A percentile compares a stretch with the other conserved stretches of the same genome.
Evolutionary conservation across 2,113 vertebrate species (phyloP).

Genomic region (Albula goreensis): DNA sequence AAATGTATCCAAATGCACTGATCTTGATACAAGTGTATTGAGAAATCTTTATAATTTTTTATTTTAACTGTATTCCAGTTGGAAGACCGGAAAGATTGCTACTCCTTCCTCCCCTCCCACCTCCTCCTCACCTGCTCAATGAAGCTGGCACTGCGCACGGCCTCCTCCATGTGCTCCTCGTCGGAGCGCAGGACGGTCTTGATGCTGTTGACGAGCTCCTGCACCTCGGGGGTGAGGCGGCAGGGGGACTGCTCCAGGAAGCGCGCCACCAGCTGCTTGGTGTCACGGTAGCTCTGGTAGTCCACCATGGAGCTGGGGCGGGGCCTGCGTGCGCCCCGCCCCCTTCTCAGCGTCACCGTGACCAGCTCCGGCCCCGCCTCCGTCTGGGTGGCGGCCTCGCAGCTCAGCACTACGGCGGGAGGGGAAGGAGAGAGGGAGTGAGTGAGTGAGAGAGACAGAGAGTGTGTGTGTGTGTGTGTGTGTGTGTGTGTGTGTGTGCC

Average conservation of each 20-base stretch:
- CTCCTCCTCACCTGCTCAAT: conserved; percentile 69
- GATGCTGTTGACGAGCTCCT: conserved; percentile 77
- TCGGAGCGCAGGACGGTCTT: conserved; percentile 80
- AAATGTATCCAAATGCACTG: no score
- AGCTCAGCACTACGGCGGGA: conserved; percentile 52
- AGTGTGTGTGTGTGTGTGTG: not conserved
- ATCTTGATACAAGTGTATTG: no score
- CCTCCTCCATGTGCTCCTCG: conserved; percentile 82
- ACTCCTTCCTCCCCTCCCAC: not conserved
- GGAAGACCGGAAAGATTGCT: no score
- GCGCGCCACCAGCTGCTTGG: conserved; percentile 71
- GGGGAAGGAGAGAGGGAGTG: not conserved
- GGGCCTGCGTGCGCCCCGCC: conserved; percentile 48
- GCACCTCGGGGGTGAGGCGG: conserved; percentile 73
- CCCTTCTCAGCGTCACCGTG: conserved; percentile 59
- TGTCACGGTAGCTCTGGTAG: conserved; percentile 77
- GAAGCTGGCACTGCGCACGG: conserved; percentile 75
- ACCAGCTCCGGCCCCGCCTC: conserved; percentile 55
- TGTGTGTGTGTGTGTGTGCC: conserved; percentile 13
- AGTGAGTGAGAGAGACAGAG: not conserved
- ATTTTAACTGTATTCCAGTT: no score
- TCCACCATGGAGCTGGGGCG: conserved; percentile 77
- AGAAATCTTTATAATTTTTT: no score
- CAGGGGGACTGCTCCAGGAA: conserved; percentile 77
- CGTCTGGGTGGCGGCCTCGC: conserved; percentile 68